Conservation (phyloP, 2,113 vertebrate genomes). For the Neogobius melanostomus region DNA sequence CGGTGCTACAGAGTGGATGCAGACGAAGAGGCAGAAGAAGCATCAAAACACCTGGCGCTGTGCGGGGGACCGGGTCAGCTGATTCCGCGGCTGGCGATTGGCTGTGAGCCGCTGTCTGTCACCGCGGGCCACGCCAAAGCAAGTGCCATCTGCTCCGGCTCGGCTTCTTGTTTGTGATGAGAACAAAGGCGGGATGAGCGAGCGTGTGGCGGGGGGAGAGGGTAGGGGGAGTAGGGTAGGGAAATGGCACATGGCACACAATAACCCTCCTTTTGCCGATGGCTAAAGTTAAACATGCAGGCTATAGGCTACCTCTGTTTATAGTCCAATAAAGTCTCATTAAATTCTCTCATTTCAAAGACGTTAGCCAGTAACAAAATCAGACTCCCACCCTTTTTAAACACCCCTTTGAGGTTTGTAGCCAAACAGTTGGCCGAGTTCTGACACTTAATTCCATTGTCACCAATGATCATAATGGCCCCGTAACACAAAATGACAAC, state of each 20-base stretch:
- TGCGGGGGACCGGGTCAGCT: slow-evolving; percentile 82
- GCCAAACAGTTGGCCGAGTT: no score
- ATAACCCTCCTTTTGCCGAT: slow-evolving; percentile 7
- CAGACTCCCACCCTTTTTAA: no score
- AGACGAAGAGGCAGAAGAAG: slow-evolving; percentile 41
- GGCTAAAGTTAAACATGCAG: neutral
- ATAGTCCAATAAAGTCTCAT: no score
- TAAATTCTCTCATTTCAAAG: no score
- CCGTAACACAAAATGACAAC: no score
- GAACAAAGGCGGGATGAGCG: slow-evolving; percentile 76
- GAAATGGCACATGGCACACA: slow-evolving; percentile 25
- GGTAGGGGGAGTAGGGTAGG: slow-evolving; percentile 25
- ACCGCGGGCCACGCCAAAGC: slow-evolving; percentile 67
- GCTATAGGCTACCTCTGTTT: neutral
- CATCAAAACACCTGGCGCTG: slow-evolving; percentile 85
- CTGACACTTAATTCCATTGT: no score
- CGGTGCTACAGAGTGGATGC: slow-evolving; percentile 49
- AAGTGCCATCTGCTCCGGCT: slow-evolving; percentile 81
- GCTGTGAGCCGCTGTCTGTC: slow-evolving; percentile 67
- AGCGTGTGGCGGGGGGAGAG: slow-evolving; percentile 50
- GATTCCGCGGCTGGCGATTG: slow-evolving; percentile 81
- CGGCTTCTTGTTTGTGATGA: slow-evolving; percentile 64
- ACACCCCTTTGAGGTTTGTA: no score
- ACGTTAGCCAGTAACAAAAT: no score
- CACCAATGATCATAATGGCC: no score